Evolutionary conservation across 2,797 vertebrate genomes (phyloP).

Genomic region (Dendrocincla tyrannina): DNA sequence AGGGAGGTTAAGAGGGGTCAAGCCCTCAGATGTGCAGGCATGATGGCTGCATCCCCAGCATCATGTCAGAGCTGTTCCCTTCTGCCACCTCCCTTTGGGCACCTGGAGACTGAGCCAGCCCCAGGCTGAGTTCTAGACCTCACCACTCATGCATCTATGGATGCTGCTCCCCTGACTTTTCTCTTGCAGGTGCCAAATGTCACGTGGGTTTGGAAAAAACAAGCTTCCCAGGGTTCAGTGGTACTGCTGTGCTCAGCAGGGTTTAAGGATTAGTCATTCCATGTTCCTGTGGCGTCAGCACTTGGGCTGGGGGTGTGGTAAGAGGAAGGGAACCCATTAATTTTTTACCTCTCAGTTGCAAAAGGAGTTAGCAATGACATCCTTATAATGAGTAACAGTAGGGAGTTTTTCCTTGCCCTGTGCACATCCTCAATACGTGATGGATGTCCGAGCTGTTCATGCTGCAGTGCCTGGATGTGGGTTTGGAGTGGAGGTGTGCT

Average conservation of each 20-base stretch:
- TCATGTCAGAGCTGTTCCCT: accelerated
- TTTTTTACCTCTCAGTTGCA: constrained; percentile 50
- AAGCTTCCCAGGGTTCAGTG: not conserved
- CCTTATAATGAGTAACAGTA: constrained; percentile 23
- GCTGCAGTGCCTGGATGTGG: accelerated
- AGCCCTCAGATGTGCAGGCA: not conserved
- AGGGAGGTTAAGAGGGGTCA: not conserved
- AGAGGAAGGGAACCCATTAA: constrained; percentile 9
- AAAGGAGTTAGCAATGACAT: not conserved
- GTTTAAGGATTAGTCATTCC: constrained; percentile 43
- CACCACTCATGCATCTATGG: accelerated
- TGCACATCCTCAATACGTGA: not conserved
- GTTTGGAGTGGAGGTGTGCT: not conserved
- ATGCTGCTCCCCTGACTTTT: not conserved
- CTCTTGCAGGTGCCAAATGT: accelerated
- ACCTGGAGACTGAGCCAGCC: not conserved
- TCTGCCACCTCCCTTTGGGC: not conserved
- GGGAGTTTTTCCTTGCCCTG: not conserved
- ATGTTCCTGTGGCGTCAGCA: not conserved
- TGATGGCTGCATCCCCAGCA: accelerated
- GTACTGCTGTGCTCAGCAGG: constrained; percentile 19
- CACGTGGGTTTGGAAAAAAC: not conserved
- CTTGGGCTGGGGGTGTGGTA: not conserved
- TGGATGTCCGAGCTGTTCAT: accelerated
- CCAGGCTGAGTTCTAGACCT: not conserved